Conservation (phyloP, 2,113 vertebrate species). For the Seriola aureovittata region DNA sequence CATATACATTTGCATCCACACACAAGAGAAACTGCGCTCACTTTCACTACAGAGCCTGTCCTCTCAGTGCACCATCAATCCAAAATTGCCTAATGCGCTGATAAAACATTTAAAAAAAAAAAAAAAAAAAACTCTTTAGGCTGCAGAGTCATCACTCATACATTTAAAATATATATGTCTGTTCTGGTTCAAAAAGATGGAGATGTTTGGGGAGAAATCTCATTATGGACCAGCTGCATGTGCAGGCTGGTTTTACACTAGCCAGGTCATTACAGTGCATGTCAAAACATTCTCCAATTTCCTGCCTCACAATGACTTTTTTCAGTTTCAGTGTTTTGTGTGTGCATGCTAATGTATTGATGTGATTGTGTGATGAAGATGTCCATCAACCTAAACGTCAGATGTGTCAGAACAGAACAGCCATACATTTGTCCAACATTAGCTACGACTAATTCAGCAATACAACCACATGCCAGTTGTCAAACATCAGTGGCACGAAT, state of each 20-base stretch:
- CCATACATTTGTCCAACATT: background rate
- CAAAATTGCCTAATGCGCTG: background rate
- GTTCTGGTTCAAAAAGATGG: too few relatives aligned
- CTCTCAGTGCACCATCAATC: too few relatives aligned
- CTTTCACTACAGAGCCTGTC: background rate
- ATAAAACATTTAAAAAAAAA: background rate
- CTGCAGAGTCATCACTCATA: too few relatives aligned
- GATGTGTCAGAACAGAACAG: background rate
- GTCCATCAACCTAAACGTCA: background rate
- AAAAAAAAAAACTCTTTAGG: too few relatives aligned
- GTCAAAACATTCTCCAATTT: too few relatives aligned
- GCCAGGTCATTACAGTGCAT: background rate
- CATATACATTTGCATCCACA: background rate
- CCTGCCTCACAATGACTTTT: background rate
- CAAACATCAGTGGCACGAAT: background rate
- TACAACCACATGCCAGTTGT: background rate
- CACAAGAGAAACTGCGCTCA: background rate
- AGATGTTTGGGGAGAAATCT: background rate
- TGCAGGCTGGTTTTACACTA: too few relatives aligned
- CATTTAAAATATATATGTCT: too few relatives aligned
- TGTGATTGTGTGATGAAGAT: constrained; percentile 2
- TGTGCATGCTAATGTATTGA: background rate
- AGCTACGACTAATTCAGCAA: background rate
- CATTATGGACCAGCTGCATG: background rate
- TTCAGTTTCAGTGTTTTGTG: background rate